These are phyloP conservation scores for Halcyon senegalensis DNA, from an alignment of 2,113 vertebrate genomes.

Conservation along the genomic window DNA sequence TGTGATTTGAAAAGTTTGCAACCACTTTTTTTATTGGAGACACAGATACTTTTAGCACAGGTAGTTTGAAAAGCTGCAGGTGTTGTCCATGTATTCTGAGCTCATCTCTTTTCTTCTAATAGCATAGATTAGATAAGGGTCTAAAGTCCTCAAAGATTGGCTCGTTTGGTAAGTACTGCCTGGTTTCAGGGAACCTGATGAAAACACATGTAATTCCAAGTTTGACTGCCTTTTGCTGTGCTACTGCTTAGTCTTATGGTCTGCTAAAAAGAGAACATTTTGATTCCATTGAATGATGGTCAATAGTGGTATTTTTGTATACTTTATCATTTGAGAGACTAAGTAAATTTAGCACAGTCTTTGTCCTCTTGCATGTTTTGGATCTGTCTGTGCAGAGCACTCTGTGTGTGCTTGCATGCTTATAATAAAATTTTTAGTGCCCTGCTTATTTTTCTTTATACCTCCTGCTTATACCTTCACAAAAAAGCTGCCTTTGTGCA, in stretches of 20 bases:
- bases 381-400: not conserved
- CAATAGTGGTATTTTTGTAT: not conserved
- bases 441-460: not conserved
- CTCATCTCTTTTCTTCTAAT: not conserved
- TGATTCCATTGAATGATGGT: not conserved
- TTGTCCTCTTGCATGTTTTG: not conserved
- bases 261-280: not conserved
- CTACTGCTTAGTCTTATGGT: not conserved
- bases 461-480: not conserved
- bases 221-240: not conserved
- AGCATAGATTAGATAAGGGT: fast-evolving
- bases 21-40: not conserved
- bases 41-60: not conserved
- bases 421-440: slow-evolving; percentile 16
- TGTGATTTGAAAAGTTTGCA: not conserved
- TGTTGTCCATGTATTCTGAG: not conserved
- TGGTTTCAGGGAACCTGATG: not conserved
- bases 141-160: not conserved
- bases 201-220: not conserved
- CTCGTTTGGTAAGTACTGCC: not conserved
- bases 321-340: not conserved
- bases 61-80: not conserved
- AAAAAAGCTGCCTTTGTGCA: not conserved
- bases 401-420: not conserved
- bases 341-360: not conserved